Conservation (phyloP, 2,888 invertebrate genomes). For the Tetropium fuscum region DNA sequence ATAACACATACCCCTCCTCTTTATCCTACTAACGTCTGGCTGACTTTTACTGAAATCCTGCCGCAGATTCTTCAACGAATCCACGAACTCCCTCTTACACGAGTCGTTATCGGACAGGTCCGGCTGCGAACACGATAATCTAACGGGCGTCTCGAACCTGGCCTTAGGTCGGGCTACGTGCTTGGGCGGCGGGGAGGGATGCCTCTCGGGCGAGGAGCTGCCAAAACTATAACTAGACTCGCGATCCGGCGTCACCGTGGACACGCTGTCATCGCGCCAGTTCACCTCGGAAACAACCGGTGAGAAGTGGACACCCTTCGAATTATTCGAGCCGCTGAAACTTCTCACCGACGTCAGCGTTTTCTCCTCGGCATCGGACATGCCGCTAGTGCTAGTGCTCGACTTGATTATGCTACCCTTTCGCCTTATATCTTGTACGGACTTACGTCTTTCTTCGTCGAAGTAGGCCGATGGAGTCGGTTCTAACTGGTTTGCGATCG, state of each 20-base stretch:
- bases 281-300: slow-evolving; percentile 84
- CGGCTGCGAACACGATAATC: slow-evolving; percentile 57
- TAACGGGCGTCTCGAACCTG: slow-evolving; percentile 36
- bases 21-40: slow-evolving; percentile 47
- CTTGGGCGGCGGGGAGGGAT: slow-evolving; percentile 42
- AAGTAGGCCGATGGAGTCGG: slow-evolving; percentile 41
- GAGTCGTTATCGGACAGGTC: slow-evolving; percentile 53
- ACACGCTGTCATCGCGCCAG: slow-evolving; percentile 75
- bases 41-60: slow-evolving; percentile 53
- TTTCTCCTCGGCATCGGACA: slow-evolving; percentile 60
- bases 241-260: slow-evolving; percentile 56
- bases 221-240: slow-evolving; percentile 60
- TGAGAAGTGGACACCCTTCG: slow-evolving; percentile 79
- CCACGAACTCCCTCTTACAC: slow-evolving; percentile 46
- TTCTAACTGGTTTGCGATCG: slow-evolving; percentile 51
- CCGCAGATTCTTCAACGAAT: slow-evolving; percentile 45
- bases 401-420: slow-evolving; percentile 64
- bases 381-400: slow-evolving; percentile 62
- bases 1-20: slow-evolving; percentile 47
- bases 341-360: slow-evolving; percentile 54
- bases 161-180: slow-evolving; percentile 48
- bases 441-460: slow-evolving; percentile 60
- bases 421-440: slow-evolving; percentile 73
- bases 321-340: slow-evolving; percentile 52
- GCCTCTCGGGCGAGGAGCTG: slow-evolving; percentile 58